phyloP scores from a whole-genome alignment of 2,113 vertebrate species.

The Corythornis cristatus region DNA sequence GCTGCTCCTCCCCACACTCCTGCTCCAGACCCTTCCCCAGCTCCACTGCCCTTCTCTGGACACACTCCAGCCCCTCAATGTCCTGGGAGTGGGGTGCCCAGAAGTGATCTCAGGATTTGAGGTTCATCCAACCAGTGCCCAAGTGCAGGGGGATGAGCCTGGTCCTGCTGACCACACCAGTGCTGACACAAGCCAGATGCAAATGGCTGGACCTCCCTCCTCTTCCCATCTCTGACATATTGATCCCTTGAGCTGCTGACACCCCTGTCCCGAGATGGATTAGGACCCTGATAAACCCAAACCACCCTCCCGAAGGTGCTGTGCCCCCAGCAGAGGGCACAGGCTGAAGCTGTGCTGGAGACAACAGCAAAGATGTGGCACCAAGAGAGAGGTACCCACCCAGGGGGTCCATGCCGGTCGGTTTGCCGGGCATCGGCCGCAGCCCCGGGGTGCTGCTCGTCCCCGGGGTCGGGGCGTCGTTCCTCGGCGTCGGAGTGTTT shows the following conservation, averaged over 20 bases:
- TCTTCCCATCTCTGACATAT: fast-evolving
- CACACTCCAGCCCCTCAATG: neutral
- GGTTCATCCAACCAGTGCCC: neutral
- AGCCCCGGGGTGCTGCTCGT: conserved; percentile 94
- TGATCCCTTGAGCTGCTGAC: neutral
- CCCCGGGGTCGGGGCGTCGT: conserved; percentile 92
- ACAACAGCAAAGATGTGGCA: neutral
- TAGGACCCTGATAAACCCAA: fast-evolving
- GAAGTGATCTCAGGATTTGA: neutral
- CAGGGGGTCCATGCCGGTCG: conserved; percentile 89
- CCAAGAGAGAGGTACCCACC: neutral
- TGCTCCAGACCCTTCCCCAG: no score
- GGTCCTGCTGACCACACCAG: neutral
- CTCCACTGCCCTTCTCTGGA: neutral
- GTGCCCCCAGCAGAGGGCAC: fast-evolving
- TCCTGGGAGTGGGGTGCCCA: neutral
- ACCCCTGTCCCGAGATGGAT: no score
- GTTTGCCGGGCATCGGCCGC: conserved; percentile 90
- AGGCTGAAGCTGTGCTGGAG: neutral
- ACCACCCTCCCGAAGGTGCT: neutral
- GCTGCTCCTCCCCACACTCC: no score
- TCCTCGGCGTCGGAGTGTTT: conserved; percentile 92
- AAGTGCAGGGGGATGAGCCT: neutral
- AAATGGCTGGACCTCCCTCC: neutral
- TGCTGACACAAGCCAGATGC: neutral